Evolutionary conservation across 2,888 invertebrate genomes (phyloP), one percentile per base, ranked within the genome.

Genomic region (Diadromus collaris): DNA sequence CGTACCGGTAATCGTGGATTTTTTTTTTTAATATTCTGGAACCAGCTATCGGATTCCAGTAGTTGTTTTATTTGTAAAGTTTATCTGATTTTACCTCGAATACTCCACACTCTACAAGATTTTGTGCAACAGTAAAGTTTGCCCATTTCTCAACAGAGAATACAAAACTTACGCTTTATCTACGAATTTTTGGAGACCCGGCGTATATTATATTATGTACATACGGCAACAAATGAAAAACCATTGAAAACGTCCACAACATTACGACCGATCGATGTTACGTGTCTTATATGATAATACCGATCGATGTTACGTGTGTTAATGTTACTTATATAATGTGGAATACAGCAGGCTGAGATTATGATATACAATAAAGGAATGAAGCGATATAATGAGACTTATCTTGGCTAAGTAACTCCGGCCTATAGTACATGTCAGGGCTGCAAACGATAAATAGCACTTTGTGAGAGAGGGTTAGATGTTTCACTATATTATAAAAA

Each of bases 291-390:
- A 75, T 71, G 75, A 76, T 79, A 75, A 72, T 68, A 79, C 54
- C 71, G 75, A 79, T 78, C 73, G 73, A 78, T 78, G 78, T 78
- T 78, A 64, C 73, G 73, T 75, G 75, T 79, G 75, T 79, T 79
- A 75, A 79, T 79, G 79, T 79, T 71, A 75, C 48, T 44, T 67
- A 63, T 56, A 38, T 63, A 75, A 63, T 71, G 51, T 32, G 27
- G 27, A 60, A 60, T 46, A 46, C 58, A 32, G 60, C 60, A 60
- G 46, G 48, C 58, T 29, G 60, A 60, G 10, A 19, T 60, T 29
- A 69, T 27, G 32, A 32, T 65, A 68, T 34, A 48, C 27, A 54
- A 60, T 38, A 6, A 29, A 29, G 38, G 27, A 41, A 27, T 21
- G 63, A 27, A 44, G 29, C 44, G 64, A 9, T 46, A 34, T 21